phyloP scores from a whole-genome alignment of 2,113 vertebrate species.

The Hypanus sabinus region DNA sequence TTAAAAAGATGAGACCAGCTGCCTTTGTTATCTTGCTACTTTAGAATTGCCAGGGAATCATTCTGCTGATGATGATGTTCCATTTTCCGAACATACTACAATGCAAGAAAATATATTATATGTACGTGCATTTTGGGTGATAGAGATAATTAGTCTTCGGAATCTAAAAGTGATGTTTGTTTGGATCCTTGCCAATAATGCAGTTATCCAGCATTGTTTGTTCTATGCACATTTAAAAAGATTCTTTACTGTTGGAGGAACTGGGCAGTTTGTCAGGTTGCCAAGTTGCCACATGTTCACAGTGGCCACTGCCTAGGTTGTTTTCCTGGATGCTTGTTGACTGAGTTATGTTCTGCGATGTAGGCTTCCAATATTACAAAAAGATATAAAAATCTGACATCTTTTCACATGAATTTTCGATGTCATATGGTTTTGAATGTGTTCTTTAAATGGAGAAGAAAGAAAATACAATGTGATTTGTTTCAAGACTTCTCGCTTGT shows the following conservation, averaged over 20 bases:
- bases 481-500: not conserved
- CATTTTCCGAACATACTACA: not conserved
- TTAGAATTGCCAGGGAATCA: not conserved
- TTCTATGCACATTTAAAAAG: slow-evolving; percentile 16
- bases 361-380: not conserved
- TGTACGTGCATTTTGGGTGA: not conserved
- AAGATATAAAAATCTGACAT: not conserved
- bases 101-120: not conserved
- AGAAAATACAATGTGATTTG: not conserved
- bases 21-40: slow-evolving; percentile 19
- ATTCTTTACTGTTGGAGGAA: not conserved
- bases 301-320: not conserved
- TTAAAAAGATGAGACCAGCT: not conserved
- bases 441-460: not conserved
- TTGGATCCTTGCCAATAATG: slow-evolving; percentile 23
- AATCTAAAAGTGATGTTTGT: not conserved
- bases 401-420: too few relatives aligned
- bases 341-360: not conserved
- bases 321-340: not conserved
- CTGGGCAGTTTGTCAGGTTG: slow-evolving; percentile 3
- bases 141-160: slow-evolving; percentile 16
- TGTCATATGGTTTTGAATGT: not conserved
- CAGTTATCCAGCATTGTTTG: not conserved
- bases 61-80: slow-evolving; percentile 7
- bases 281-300: not conserved